phyloP scores from a whole-genome alignment of 2,113 vertebrate genomes.

The Cheilinus undulatus region DNA sequence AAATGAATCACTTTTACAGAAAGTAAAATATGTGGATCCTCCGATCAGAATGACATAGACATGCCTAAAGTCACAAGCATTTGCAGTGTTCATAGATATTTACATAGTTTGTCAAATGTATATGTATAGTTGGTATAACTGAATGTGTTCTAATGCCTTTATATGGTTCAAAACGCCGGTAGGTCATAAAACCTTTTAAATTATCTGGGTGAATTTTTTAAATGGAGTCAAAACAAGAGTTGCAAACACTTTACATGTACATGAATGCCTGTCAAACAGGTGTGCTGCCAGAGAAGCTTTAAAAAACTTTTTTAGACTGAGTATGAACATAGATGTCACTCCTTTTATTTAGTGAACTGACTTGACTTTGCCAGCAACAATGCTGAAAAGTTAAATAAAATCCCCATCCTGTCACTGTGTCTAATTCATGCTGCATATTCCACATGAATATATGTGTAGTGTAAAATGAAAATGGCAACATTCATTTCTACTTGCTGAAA shows the following conservation, averaged over 20 bases:
- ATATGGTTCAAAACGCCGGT: background rate
- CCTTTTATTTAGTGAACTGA: no score
- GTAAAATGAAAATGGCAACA: background rate
- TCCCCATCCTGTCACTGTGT: background rate
- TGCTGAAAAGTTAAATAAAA: background rate
- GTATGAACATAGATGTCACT: no score
- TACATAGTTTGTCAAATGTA: no score
- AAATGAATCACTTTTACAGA: background rate
- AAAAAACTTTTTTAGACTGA: no score
- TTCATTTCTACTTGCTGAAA: conserved; percentile 3
- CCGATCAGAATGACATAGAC: background rate
- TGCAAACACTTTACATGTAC: no score
- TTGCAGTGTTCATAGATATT: no score
- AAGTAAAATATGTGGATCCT: background rate
- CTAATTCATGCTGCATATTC: background rate
- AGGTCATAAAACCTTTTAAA: background rate
- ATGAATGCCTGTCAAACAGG: no score
- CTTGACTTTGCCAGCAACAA: background rate
- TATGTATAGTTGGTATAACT: background rate
- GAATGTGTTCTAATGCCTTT: background rate
- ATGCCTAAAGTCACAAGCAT: no score
- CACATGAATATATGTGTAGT: background rate
- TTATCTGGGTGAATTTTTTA: background rate
- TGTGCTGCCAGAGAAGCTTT: no score
- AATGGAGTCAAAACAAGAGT: background rate